Evolutionary conservation across 1,140 invertebrate species (phyloP), one percentile per base, ranked within the genome.

Genomic region (Laupala kohalensis): DNA sequence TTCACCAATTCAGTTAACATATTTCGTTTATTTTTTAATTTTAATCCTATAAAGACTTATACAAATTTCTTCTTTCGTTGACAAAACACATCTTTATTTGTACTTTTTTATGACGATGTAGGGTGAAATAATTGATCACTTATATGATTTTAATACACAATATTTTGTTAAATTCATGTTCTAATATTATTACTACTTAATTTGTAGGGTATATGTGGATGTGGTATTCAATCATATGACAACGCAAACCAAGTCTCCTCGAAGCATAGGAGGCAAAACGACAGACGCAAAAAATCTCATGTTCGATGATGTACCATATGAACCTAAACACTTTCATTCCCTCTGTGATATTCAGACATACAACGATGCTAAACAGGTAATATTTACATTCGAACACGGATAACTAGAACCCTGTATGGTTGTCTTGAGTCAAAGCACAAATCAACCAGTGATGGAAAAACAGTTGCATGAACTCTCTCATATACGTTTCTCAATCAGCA

Each of bases 171-270:
- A 53, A 53, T 13, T 53, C 19, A 19, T 53, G 19, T 53, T 53
- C n/a, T 53, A 53, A 19, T 53, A 2, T 4, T 53, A 19, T 53
- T 53, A 2, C 1, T 4, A 53, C 19, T 53, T 13, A 53, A 53
- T 13, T 69, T 62, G 29, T 71, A 90, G 91, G 75, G 91, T 96
- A 73, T 95, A 92, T 77, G 92, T 92, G 0, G 94, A 97, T 79
- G 84, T 87, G 0, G 86, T 97, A 3, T 81, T 95, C 37, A 97
- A 97, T 77, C 94, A 97, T 79, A 96, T 96, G 94, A 87, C 88
- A 9, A 90, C 86, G n/a, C 80, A 85, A 62, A 74, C 77, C 24
- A 72, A 73, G 6, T 77, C 80, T 25, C 85, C 86, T 19, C 78
- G 79, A 5, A 90, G 89, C 4, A 88, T 78, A 0, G 89, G 87